Conservation (phyloP, 2,888 invertebrate genomes). For the Leucania comma region DNA sequence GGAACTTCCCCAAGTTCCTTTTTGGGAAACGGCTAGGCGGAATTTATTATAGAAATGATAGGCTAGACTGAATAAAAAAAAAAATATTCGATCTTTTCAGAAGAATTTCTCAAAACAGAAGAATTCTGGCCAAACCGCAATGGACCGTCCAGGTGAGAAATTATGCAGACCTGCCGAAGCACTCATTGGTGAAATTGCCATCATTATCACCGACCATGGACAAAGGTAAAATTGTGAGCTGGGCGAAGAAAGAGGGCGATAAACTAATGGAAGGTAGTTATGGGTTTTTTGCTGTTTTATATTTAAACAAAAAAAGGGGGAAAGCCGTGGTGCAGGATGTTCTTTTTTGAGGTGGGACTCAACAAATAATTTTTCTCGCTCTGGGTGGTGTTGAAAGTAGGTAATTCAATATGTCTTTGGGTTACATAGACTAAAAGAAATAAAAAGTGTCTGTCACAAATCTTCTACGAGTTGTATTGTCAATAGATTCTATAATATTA, state of each 20-base stretch:
- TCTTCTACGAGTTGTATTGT: no score
- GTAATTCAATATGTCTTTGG: no score
- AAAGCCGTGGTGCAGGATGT: no score
- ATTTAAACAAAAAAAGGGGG: not conserved
- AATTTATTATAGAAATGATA: no score
- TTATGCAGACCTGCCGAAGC: conserved; percentile 92
- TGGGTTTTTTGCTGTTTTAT: not conserved
- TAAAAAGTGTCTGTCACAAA: no score
- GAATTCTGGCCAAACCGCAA: conserved; percentile 73
- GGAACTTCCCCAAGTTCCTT: not conserved
- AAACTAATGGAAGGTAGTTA: conserved; percentile 97
- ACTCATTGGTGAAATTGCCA: conserved; percentile 95
- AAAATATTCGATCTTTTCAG: conserved; percentile 59
- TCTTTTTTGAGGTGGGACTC: no score
- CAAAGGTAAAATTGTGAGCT: conserved; percentile 97
- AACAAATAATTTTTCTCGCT: no score
- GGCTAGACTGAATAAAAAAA: no score
- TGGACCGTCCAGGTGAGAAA: conserved; percentile 86
- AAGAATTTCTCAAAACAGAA: conserved; percentile 70
- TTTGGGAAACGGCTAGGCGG: not conserved
- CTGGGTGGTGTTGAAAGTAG: no score
- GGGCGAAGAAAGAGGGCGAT: conserved; percentile 99
- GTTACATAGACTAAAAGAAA: no score
- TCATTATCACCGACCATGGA: conserved; percentile 99
- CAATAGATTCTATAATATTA: no score